These are phyloP conservation scores for Paralvinella palmiformis DNA, from an alignment of 1,140 invertebrate species.

Conservation along the genomic window DNA sequence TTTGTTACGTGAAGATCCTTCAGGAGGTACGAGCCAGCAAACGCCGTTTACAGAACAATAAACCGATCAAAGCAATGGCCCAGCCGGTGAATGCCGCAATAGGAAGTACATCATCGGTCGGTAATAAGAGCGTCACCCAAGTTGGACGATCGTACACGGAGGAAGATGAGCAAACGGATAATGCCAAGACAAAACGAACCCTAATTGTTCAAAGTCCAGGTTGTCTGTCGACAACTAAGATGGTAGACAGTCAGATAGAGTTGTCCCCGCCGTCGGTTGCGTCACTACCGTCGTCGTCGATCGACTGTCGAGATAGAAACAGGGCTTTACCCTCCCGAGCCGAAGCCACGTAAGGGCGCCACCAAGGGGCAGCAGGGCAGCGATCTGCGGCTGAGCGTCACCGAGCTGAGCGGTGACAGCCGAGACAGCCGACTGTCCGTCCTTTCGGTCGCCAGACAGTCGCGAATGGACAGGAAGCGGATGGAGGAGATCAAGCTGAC, in stretches of 20 bases:
- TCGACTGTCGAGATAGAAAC: not conserved
- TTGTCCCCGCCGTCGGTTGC: no score
- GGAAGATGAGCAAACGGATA: not conserved
- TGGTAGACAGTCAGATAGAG: no score
- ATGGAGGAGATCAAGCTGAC: conserved; percentile 33
- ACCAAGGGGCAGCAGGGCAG: not conserved
- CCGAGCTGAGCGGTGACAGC: not conserved
- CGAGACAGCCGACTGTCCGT: not conserved
- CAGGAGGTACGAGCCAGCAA: conserved; percentile 22
- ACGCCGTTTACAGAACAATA: not conserved
- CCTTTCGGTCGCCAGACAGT: not conserved
- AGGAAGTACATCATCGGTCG: not conserved
- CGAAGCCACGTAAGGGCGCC: not conserved
- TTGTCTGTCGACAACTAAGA: not conserved
- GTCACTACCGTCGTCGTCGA: not conserved
- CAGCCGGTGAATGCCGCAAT: not conserved
- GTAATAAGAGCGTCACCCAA: not conserved
- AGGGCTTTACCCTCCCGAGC: not conserved
- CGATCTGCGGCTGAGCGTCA: not conserved
- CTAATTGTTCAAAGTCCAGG: not conserved
- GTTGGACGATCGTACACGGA: not conserved
- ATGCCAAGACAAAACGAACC: no score
- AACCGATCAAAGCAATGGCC: not conserved
- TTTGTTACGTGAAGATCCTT: conserved; percentile 26
- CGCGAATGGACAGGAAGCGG: not conserved